Base-by-base conservation (phyloP, 2,797 vertebrate genomes). In the Arnoldichthys spilopterus region DNA sequence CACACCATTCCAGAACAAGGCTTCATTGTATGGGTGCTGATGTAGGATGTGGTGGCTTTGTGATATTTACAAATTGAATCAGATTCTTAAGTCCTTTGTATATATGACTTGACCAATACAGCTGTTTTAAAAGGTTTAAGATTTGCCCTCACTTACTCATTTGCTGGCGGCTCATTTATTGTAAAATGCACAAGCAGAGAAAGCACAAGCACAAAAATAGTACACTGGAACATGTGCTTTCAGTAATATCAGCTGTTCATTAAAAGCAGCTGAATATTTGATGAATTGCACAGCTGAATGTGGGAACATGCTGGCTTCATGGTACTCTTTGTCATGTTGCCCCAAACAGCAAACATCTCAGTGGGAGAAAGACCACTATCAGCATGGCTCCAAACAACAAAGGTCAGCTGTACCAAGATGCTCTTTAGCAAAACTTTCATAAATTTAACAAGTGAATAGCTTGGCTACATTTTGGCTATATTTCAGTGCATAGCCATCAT, bases 231-330 rank as follows among this genome's bases (percentile, higher is more conserved):
- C n/a, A 12, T 53, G 22, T 62, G 43, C 18, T n/a, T n/a, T 26
- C 40, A 30, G 51, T 51, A 22, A 0, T 40, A 24, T 22, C 76
- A 78, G 76, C 68, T 63, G 76, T 62, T n/a, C 32, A n/a, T 20
- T 37, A 2, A 22, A 43, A 63, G 22, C 58, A 78, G 61, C 59
- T 73, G 69, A 78, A 72, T 20, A 72, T 64, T 56, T 66, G 24
- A 56, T 66, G 37, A 47, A 32, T 1, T 56, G 61, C 59, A 58
- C 49, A 26, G 61, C 49, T 73, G 70, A 72, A 66, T 47, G 28
- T 5, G n/a, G 37, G 8, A 37, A 56, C 20, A 26, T 45, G 59
- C 69, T 66, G 70, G 66, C 49, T 43, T 69, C 34, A 24, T 32
- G 26, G 49, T 66, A 56, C 66, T 72, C 22, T 34, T 54, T 30